These are phyloP conservation scores for Pocota personata DNA, from an alignment of 2,888 invertebrate genomes.

Conservation along the genomic window DNA sequence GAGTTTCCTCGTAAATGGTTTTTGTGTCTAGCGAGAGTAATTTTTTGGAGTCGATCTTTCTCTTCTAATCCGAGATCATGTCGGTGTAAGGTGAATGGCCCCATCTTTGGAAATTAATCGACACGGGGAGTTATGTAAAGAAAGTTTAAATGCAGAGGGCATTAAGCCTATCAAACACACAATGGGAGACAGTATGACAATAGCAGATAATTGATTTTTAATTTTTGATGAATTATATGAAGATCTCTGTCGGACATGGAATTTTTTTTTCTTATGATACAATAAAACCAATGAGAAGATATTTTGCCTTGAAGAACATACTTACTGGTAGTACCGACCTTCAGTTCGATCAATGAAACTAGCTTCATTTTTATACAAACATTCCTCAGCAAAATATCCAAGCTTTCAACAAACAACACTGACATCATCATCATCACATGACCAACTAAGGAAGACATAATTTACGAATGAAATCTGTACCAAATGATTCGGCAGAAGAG, in stretches of 20 bases:
- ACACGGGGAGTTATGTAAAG: slow-evolving; percentile 31
- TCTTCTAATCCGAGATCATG: slow-evolving; percentile 13
- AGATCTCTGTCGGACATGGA: background rate
- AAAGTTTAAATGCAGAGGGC: slow-evolving; percentile 11
- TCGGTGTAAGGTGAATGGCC: slow-evolving; percentile 30
- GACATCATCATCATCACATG: background rate
- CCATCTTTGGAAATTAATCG: background rate
- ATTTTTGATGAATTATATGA: background rate
- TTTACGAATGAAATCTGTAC: background rate
- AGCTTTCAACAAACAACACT: background rate
- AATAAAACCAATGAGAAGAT: no score
- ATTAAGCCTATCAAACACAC: background rate
- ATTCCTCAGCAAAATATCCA: no score
- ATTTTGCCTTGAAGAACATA: no score
- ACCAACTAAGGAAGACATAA: background rate
- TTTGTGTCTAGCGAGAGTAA: slow-evolving; percentile 45
- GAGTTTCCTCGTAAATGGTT: background rate
- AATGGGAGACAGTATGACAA: background rate
- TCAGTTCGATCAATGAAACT: no score
- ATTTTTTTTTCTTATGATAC: no score
- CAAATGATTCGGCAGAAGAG: background rate
- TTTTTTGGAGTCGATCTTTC: slow-evolving; percentile 23
- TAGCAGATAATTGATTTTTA: slow-evolving; percentile 1
- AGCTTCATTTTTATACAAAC: background rate
- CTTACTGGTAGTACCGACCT: no score